Base-by-base conservation (phyloP, 2,888 invertebrate species). In the Rotaria magnacalcarata region DNA sequence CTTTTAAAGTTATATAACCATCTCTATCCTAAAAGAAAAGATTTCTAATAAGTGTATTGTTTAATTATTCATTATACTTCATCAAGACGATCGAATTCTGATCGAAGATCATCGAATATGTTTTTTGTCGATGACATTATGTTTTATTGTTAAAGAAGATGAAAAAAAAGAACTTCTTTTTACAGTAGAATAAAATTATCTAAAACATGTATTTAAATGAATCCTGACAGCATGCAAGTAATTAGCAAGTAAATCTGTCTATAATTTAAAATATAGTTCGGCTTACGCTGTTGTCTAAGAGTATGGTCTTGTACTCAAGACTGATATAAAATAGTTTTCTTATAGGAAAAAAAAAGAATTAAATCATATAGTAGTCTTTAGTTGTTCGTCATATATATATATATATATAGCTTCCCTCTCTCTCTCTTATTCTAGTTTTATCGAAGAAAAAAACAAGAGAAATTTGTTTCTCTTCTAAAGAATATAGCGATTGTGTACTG, bases 11-110 rank as follows among this genome's bases (percentile, higher is more conserved):
- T 14, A 80, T 80, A 47, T 16, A 21, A 47, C 80, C 80, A 80
- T 80, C 80, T 47, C 47, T 80, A 47, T 80, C 80, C 80, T 80
- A 80, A 21, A n/a, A 80, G 19, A 2, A 43, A 75, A 43, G 14
- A 41, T 16, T 10, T 16, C 21, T 0, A 43, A 0, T 10, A 24
- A n/a, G 14, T 43, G 10, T 10, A n/a, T 21, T n/a, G 34, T 80
- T n/a, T 10, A 11, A 47, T 47, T 41, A 43, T 24, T n/a, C 21
- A 80, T 80, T 47, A 21, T 47, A 80, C 80, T 43, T n/a, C 80
- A 24, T 80, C 80, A 14, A 80, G 80, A 47, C 80, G 80, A n/a
- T 80, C 47, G 24, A 80, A 80, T 47, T 80, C 80, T 5, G 24
- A 21, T 47, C 80, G 80, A 47, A 75, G 47, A n/a, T 80, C 80